Evolutionary conservation across 2,113 vertebrate genomes (phyloP).

Genomic region (Pleuronectes platessa): DNA sequence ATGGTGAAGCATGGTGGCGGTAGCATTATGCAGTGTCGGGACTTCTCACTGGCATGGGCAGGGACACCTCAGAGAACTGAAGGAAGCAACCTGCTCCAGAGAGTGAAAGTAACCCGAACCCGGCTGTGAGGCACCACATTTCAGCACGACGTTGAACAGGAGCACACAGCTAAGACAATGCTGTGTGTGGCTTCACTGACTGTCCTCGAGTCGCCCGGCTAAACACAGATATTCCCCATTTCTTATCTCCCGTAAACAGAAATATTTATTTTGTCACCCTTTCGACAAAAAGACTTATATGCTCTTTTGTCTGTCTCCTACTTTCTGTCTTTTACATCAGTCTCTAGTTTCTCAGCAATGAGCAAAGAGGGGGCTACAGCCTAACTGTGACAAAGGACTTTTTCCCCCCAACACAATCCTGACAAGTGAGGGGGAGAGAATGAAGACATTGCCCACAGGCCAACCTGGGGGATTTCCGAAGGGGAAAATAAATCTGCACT

Average conservation of each 20-base stretch:
- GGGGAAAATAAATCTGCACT: neutral
- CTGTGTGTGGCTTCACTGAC: neutral
- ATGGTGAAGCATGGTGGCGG: neutral
- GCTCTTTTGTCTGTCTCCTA: constrained; percentile 18
- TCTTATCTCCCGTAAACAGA: constrained; percentile 32
- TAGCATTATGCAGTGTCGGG: neutral
- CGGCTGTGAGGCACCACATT: no score
- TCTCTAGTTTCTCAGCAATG: constrained; percentile 15
- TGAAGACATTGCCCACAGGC: constrained; percentile 3
- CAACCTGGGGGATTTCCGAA: neutral
- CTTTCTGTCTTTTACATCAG: constrained; percentile 12
- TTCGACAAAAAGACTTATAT: neutral
- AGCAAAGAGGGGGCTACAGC: neutral
- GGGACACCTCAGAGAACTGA: neutral
- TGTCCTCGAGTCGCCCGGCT: neutral
- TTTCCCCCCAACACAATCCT: neutral
- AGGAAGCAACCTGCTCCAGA: no score
- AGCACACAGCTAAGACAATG: neutral
- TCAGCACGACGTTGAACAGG: neutral
- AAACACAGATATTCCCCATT: constrained; percentile 15
- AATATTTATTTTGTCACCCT: constrained; percentile 20
- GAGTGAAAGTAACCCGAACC: no score
- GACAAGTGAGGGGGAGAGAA: neutral
- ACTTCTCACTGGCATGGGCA: neutral
- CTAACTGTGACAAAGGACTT: constrained; percentile 1